phyloP scores from a whole-genome alignment of 2,888 invertebrate genomes.

The Scaptodrosophila latifasciaeformis region DNA sequence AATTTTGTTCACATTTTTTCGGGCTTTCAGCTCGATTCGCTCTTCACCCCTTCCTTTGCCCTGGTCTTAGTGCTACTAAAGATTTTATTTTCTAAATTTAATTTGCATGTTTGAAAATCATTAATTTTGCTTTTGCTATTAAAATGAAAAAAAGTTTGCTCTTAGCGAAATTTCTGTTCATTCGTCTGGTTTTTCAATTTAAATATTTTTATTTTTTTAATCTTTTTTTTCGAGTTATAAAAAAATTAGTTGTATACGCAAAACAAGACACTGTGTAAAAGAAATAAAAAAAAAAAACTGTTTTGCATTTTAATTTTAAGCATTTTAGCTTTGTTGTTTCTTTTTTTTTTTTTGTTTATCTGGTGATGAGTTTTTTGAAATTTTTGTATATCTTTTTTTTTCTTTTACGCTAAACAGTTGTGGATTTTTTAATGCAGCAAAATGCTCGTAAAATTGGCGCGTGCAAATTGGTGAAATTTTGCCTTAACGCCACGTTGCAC shows the following conservation, averaged over 20 bases:
- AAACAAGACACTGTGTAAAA: conserved; percentile 5
- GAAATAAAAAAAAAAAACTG: background rate
- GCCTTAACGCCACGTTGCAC: conserved; percentile 45
- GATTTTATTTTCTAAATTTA: conserved; percentile 14
- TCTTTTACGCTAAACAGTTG: no score
- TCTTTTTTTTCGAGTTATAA: conserved; percentile 35
- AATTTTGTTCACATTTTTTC: conserved; percentile 7
- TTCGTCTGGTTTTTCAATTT: conserved; percentile 14
- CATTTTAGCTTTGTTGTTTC: no score
- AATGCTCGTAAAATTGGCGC: background rate
- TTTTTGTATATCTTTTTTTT: no score
- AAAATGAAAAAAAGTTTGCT: background rate
- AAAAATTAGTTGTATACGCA: conserved; percentile 36
- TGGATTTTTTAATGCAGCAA: background rate
- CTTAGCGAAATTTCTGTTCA: conserved; percentile 16
- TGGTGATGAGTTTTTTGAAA: background rate
- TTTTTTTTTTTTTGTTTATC: background rate
- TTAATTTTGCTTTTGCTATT: conserved; percentile 12
- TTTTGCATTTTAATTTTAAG: background rate
- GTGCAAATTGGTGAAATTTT: conserved; percentile 28
- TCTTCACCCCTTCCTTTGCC: conserved; percentile 13
- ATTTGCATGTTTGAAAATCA: conserved; percentile 21
- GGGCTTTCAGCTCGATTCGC: background rate
- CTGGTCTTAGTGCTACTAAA: conserved; percentile 6
- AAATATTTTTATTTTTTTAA: background rate